Conservation (phyloP, 2,888 invertebrate genomes). For the Euclidia mi region DNA sequence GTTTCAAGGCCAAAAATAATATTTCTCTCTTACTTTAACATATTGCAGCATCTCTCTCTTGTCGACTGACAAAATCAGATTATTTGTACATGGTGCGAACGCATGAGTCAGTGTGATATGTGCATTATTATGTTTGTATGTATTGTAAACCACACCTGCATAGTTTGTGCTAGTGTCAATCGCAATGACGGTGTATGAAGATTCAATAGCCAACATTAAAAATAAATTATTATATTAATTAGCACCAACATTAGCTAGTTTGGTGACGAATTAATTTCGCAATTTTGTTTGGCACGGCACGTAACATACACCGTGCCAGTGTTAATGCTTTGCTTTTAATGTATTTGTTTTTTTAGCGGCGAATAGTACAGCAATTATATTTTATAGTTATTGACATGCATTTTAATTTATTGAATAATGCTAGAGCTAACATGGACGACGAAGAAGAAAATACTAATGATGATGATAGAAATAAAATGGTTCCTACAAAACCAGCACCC, state of each 20-base stretch:
- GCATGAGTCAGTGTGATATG: conserved; percentile 64
- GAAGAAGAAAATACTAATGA: conserved; percentile 51
- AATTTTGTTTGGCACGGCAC: conserved; percentile 54
- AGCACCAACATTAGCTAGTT: conserved; percentile 60
- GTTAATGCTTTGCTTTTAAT: conserved; percentile 50
- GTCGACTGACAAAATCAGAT: neutral
- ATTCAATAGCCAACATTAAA: conserved; percentile 62
- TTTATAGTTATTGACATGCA: conserved; percentile 51
- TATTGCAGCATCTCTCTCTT: neutral
- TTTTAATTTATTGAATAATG: conserved; percentile 44
- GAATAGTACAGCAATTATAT: conserved; percentile 42
- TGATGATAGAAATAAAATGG: conserved; percentile 51
- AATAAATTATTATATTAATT: conserved; percentile 54
- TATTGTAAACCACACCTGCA: conserved; percentile 69
- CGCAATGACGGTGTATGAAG: conserved; percentile 59
- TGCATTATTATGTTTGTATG: conserved; percentile 63
- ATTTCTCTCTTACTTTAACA: neutral
- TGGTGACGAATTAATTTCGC: conserved; percentile 54
- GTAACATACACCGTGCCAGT: conserved; percentile 37
- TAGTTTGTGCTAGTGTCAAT: conserved; percentile 67
- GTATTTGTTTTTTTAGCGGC: conserved; percentile 37
- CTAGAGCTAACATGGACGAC: conserved; percentile 58
- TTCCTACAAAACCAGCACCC: conserved; percentile 16
- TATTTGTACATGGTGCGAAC: conserved; percentile 3
- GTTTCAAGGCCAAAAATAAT: neutral